phyloP scores from a whole-genome alignment of 1,140 invertebrate genomes.

The Onthophagus taurus region DNA sequence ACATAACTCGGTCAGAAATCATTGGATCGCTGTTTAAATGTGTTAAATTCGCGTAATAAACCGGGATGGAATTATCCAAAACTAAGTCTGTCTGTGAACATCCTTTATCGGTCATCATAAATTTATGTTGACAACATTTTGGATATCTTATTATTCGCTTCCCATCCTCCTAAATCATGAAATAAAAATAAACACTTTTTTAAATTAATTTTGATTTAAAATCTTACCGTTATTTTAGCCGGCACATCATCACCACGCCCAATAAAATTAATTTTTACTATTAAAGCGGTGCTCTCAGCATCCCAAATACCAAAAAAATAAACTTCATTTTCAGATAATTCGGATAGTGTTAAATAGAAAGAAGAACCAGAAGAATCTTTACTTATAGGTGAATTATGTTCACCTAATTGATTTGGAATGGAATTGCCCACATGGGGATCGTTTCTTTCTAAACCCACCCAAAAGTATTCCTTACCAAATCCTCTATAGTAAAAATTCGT shows the following conservation, averaged over 20 bases:
- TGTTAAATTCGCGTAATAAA: conserved; percentile 1
- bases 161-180: conserved; percentile 2
- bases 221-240: too few species aligned
- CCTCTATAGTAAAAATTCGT: conserved; percentile 3
- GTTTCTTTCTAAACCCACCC: too few species aligned
- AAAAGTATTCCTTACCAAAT: too few species aligned
- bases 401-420: too few species aligned
- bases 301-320: conserved; percentile 4
- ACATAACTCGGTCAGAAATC: neutral
- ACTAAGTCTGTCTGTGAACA: neutral
- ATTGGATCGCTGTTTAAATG: conserved; percentile 8
- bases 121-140: conserved; percentile 2
- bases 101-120: neutral
- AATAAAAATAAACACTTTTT: neutral
- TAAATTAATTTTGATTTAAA: too few species aligned
- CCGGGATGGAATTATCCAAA: neutral
- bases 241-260: neutral
- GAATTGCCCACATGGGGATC: too few species aligned
- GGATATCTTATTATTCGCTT: conserved; percentile 3
- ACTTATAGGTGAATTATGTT: too few species aligned
- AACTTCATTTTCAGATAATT: too few species aligned
- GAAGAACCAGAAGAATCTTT: too few species aligned
- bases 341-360: conserved; percentile 1
- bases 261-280: neutral
- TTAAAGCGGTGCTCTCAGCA: too few species aligned